Percentiles rank a stretch among this genome's conserved stretches.
phyloP scores from a whole-genome alignment of 2,888 invertebrate species.

The Timandra comae region DNA sequence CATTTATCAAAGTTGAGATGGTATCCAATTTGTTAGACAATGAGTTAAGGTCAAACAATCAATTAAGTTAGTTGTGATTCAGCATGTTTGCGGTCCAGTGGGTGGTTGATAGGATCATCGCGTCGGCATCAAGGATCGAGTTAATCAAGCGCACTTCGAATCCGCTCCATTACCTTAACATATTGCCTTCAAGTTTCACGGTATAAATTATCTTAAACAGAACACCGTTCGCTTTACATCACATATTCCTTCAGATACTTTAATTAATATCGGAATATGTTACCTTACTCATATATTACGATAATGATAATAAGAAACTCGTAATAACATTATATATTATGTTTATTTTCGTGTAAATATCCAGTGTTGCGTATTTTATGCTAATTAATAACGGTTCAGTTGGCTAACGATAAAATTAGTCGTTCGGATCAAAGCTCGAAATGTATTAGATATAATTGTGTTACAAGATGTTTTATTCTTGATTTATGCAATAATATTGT shows the following conservation, averaged over 20 bases:
- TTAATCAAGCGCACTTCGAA: conserved; percentile 55
- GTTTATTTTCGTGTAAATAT: conserved; percentile 35
- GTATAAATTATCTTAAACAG: no score
- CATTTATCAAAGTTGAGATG: no score
- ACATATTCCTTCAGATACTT: no score
- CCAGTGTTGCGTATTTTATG: conserved; percentile 41
- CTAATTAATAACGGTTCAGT: conserved; percentile 43
- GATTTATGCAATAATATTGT: no score
- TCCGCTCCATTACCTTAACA: conserved; percentile 50
- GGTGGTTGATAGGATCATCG: conserved; percentile 41
- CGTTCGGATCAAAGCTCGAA: conserved; percentile 24
- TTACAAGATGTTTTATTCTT: no score
- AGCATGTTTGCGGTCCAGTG: conserved; percentile 24
- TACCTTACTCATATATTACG: no score
- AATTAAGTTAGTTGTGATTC: conserved; percentile 1
- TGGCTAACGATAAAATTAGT: conserved; percentile 34
- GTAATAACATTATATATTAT: no score
- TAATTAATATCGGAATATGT: no score
- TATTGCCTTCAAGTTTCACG: conserved; percentile 49
- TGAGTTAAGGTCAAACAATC: no score
- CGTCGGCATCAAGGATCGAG: conserved; percentile 42
- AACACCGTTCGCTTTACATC: no score
- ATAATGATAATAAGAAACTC: no score
- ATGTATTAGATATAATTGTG: conserved; percentile 2
- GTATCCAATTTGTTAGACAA: no score